These are phyloP conservation scores for Diarsia brunnea DNA, from an alignment of 2,888 invertebrate species.

Conservation along the genomic window DNA sequence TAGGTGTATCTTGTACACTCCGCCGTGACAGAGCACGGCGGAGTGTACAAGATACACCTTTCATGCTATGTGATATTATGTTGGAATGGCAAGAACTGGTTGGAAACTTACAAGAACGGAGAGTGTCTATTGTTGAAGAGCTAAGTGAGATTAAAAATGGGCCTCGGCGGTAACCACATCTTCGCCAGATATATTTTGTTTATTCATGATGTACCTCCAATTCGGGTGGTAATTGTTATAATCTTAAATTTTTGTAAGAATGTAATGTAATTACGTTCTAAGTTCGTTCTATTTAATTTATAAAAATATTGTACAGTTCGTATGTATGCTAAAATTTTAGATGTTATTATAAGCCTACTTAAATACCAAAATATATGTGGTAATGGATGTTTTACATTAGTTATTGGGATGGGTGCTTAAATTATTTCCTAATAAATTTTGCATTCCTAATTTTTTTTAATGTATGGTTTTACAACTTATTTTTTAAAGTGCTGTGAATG, in stretches of 20 bases:
- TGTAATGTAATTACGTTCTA: slow-evolving; percentile 51
- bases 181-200: background rate
- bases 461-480: slow-evolving; percentile 12
- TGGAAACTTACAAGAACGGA: background rate
- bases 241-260: slow-evolving; percentile 29
- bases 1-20: too few species aligned
- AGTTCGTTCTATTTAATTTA: slow-evolving; percentile 42
- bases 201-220: background rate
- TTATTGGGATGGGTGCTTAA: slow-evolving; percentile 52
- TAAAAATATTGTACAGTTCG: slow-evolving; percentile 38
- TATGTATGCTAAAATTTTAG: slow-evolving; percentile 29
- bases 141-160: background rate
- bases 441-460: slow-evolving; percentile 1
- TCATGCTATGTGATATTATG: background rate
- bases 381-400: slow-evolving; percentile 42
- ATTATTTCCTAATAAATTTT: slow-evolving; percentile 36
- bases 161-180: background rate
- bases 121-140: background rate
- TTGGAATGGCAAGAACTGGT: background rate
- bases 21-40: too few species aligned
- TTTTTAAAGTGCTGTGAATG: slow-evolving; percentile 56
- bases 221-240: slow-evolving; percentile 18
- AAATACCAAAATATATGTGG: slow-evolving; percentile 46
- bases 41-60: background rate
- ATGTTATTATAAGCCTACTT: slow-evolving; percentile 28